Conservation (phyloP, 2,797 vertebrate species). For the Sphaeramia orbicularis region DNA sequence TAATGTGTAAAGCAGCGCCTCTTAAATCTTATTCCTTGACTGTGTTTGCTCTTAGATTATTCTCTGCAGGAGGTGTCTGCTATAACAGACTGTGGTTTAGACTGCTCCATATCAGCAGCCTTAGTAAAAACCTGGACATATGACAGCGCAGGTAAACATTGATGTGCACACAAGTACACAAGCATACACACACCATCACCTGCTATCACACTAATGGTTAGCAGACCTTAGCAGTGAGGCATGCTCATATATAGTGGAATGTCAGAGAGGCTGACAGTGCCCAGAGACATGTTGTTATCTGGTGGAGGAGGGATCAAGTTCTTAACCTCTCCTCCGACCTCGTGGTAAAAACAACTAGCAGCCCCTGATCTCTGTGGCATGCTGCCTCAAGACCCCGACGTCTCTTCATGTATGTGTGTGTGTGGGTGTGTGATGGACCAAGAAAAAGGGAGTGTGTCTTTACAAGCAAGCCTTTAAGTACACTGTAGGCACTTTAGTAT, state of each 20-base stretch:
- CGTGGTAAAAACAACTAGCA: constrained; percentile 83
- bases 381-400: constrained; percentile 62
- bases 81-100: constrained; percentile 20
- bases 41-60: not conserved
- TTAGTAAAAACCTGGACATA: constrained; percentile 24
- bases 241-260: constrained; percentile 75
- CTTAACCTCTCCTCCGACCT: constrained; percentile 85
- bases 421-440: constrained; percentile 38
- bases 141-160: constrained; percentile 61
- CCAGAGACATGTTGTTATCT: constrained; percentile 84
- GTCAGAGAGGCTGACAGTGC: constrained; percentile 78
- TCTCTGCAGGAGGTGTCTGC: constrained; percentile 1
- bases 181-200: constrained; percentile 56
- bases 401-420: constrained; percentile 37
- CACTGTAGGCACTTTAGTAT: constrained; percentile 46
- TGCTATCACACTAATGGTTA: constrained; percentile 65
- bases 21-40: not conserved
- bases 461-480: constrained; percentile 42
- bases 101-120: constrained; percentile 36
- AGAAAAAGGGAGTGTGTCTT: constrained; percentile 58
- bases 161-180: constrained; percentile 34
- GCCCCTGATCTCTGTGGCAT: constrained; percentile 80
- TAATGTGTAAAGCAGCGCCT: not conserved
- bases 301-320: constrained; percentile 82
- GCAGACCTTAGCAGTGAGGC: constrained; percentile 58